Base-by-base conservation (phyloP, 1,140 invertebrate genomes). In the Megalopta genalis region DNA sequence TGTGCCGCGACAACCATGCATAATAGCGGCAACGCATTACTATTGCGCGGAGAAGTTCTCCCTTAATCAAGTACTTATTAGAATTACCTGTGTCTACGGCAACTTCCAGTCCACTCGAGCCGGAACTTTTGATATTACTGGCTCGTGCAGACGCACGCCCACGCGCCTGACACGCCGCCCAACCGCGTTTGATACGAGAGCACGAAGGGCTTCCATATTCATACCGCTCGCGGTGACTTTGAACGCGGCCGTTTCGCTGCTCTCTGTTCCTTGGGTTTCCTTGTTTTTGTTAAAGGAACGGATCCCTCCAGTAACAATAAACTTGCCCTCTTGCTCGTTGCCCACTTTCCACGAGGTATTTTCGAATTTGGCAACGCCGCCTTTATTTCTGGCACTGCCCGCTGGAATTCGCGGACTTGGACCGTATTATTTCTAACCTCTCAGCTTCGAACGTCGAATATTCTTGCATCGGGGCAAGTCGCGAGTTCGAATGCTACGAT, bases 51-150 rank as follows among this genome's bases (percentile, higher is more conserved):
- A 16, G 46, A 85, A 85, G 73, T 85, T 81, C 60, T 27, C 12
- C 59, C 59, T 84, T 85, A 85, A 85, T 84, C 84, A 77, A 84
- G 69, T 84, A 80, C 77, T 84, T 85, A 84, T 84, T 81, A 81
- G 75, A 81, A 85, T 85, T 74, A 84, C 62, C 12, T 59, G 54
- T 59, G 77, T 52, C 60, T 66, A 77, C 25, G 52, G 66, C 18
- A 80, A 70, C 81, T 72, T 80, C 65, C n/a, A 63, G 72, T 77
- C 62, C 70, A 74, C 73, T 84, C 78, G 37, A 59, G 39, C 37
- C 71, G n/a, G 73, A 84, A 72, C 60, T 70, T 85, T 62, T 68
- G 82, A 77, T 77, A 46, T 60, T 73, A 54, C 54, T 32, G 32
- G 32, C 32, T 32, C 32, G 32, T 32, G 32, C 32, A 32, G 32